Conservation (phyloP, 1,140 invertebrate species). For the Drosophila yakuba region DNA sequence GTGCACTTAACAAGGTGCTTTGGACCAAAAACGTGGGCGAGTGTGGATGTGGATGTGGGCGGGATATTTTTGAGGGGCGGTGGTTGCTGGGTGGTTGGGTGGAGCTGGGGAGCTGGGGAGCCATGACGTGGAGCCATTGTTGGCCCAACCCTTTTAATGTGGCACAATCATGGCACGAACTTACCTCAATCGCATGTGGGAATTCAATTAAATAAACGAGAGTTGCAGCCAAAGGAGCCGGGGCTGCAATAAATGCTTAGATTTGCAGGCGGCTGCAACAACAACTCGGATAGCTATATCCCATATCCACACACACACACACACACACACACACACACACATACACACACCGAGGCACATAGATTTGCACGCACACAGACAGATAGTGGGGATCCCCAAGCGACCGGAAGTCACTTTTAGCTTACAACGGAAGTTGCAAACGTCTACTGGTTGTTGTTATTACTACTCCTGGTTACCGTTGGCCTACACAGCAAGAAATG, state of each 20-base stretch:
- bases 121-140: constrained; percentile 4
- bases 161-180: constrained; percentile 42
- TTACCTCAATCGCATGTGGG: constrained; percentile 56
- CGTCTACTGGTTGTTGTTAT: constrained; percentile 51
- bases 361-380: constrained; percentile 18
- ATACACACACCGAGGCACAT: not conserved
- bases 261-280: constrained; percentile 46
- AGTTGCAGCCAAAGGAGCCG: constrained; percentile 12
- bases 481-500: constrained; percentile 9
- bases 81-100: not conserved
- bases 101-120: too few species aligned
- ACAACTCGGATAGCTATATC: constrained; percentile 4
- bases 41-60: not conserved
- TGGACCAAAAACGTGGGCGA: constrained; percentile 11
- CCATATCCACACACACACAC: constrained; percentile 1
- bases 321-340: constrained; percentile 10
- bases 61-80: not conserved
- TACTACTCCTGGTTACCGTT: constrained; percentile 16
- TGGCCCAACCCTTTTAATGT: constrained; percentile 37
- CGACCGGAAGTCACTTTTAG: constrained; percentile 69
- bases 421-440: constrained; percentile 76
- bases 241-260: constrained; percentile 41
- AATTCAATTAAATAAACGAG: constrained; percentile 72
- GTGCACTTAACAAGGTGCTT: constrained; percentile 47
- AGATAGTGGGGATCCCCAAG: constrained; percentile 52